Conservation (phyloP, 1,140 invertebrate species). For the Drosophila orosa region DNA sequence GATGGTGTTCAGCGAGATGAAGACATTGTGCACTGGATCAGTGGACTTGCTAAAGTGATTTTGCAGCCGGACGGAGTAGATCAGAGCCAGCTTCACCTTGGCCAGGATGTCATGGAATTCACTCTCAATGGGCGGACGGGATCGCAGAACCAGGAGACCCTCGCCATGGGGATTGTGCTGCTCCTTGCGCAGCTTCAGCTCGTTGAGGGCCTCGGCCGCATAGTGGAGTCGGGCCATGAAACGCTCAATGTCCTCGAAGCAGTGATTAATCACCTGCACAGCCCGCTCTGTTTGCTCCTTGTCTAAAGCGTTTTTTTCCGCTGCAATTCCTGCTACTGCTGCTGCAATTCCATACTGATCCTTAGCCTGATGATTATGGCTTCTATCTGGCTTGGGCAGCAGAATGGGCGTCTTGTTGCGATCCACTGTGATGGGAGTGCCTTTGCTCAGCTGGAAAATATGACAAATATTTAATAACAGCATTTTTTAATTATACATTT, state of each 20-base stretch:
- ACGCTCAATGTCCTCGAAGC: slow-evolving; percentile 78
- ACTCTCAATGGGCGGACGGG: slow-evolving; percentile 73
- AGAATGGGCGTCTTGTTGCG: slow-evolving; percentile 74
- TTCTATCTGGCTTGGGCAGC: slow-evolving; percentile 66
- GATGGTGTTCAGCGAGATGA: slow-evolving; percentile 71
- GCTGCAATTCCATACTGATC: slow-evolving; percentile 80
- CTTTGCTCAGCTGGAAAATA: slow-evolving; percentile 76
- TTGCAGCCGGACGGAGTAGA: slow-evolving; percentile 69
- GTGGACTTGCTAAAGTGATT: slow-evolving; percentile 66
- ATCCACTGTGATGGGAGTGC: slow-evolving; percentile 63
- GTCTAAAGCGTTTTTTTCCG: slow-evolving; percentile 72
- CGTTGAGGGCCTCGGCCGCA: slow-evolving; percentile 72
- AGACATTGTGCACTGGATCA: slow-evolving; percentile 71
- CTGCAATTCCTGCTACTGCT: slow-evolving; percentile 66
- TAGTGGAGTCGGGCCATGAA: slow-evolving; percentile 78
- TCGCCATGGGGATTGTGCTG: slow-evolving; percentile 78
- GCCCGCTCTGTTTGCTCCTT: slow-evolving; percentile 72
- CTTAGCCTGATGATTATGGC: slow-evolving; percentile 59
- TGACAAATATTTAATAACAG: neutral
- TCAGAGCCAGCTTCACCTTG: slow-evolving; percentile 72
- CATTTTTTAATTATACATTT: neutral
- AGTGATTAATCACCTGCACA: slow-evolving; percentile 77
- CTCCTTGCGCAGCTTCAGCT: slow-evolving; percentile 70
- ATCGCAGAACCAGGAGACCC: slow-evolving; percentile 68
- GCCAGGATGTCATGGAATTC: slow-evolving; percentile 78